Evolutionary conservation across 2,113 vertebrate species (phyloP).

Genomic region (Urocitellus parryii): DNA sequence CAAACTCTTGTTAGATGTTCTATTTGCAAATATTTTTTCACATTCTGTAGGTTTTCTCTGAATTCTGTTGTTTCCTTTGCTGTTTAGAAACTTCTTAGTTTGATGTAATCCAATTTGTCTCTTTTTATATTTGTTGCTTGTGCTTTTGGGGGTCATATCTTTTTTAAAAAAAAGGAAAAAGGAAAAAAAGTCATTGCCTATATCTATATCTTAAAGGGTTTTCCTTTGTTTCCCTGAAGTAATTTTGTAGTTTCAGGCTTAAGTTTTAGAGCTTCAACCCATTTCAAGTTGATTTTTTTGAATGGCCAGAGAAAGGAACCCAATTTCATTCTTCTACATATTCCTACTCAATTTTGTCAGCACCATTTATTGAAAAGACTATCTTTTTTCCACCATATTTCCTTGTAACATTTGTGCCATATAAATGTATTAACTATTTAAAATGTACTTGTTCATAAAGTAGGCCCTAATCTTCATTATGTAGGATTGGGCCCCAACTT

Average conservation of each 20-base stretch:
- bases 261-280: neutral
- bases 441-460: neutral
- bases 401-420: neutral
- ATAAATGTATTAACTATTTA: neutral
- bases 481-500: too few species aligned
- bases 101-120: neutral
- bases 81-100: neutral
- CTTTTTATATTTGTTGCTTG: neutral
- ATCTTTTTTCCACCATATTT: neutral
- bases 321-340: neutral
- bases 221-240: neutral
- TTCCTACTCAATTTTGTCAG: neutral
- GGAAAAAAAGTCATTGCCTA: neutral
- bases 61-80: neutral
- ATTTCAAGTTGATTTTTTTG: neutral
- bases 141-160: neutral
- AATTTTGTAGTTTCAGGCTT: neutral
- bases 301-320: neutral
- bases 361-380: neutral
- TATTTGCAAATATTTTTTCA: neutral
- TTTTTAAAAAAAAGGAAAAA: neutral
- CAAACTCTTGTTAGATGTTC: neutral
- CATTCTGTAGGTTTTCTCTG: neutral
- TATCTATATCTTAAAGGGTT: neutral
- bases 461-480: too few species aligned